Evolutionary conservation across 2,888 invertebrate species (phyloP).

Genomic region (Lycophotia porphyrea): DNA sequence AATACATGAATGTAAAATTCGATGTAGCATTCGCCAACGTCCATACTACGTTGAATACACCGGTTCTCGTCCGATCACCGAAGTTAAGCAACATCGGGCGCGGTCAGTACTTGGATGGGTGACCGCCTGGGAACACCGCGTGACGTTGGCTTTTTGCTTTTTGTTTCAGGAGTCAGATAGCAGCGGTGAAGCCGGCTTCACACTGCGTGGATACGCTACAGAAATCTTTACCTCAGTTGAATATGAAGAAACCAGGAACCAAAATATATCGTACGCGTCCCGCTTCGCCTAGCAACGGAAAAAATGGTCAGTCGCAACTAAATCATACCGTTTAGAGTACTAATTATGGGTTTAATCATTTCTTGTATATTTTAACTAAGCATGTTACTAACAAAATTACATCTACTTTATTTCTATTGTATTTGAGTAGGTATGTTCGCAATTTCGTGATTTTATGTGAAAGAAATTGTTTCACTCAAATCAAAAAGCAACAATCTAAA

Average conservation of each 20-base stretch:
- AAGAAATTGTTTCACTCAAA: background rate
- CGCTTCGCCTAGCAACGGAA: constrained; percentile 70
- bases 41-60: constrained; percentile 77
- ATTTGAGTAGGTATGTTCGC: background rate
- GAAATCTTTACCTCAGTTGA: constrained; percentile 80
- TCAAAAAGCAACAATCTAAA: no score
- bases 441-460: background rate
- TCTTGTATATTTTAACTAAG: background rate
- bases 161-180: constrained; percentile 70
- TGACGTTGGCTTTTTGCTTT: constrained; percentile 78
- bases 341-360: background rate
- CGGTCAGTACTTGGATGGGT: constrained; percentile 86
- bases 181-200: constrained; percentile 87
- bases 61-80: constrained; percentile 88
- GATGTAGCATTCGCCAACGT: constrained; percentile 23
- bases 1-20: background rate
- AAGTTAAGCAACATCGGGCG: constrained; percentile 87
- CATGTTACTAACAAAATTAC: background rate
- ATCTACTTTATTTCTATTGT: background rate
- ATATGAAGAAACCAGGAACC: constrained; percentile 62
- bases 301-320: constrained; percentile 75
- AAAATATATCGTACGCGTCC: constrained; percentile 71
- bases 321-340: constrained; percentile 36
- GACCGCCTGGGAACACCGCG: constrained; percentile 83
- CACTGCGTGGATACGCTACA: constrained; percentile 85